Evolutionary conservation across 2,113 vertebrate genomes (phyloP).

Genomic region (Promerops cafer): DNA sequence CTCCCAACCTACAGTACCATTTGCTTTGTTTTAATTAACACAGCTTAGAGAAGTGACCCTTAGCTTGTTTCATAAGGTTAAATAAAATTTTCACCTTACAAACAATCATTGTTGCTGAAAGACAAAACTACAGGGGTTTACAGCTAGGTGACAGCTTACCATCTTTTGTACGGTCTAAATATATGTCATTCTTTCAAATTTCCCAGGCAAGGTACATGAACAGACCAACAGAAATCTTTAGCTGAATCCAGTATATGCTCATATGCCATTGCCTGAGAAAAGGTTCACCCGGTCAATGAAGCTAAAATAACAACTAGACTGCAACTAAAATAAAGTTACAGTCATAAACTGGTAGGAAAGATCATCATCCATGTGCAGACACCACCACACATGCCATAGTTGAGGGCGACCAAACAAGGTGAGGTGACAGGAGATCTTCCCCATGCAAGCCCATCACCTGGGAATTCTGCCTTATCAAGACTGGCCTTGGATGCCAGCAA

Average conservation of each 20-base stretch:
- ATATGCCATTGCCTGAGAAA: neutral
- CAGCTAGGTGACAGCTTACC: neutral
- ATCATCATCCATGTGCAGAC: neutral
- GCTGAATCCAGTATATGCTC: neutral
- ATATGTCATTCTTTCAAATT: neutral
- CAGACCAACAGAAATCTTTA: neutral
- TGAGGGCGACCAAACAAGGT: neutral
- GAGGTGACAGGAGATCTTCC: neutral
- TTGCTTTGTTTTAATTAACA: neutral
- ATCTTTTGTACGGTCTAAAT: neutral
- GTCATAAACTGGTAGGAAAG: neutral
- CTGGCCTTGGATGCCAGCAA: neutral
- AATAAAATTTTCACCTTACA: neutral
- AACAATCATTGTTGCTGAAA: neutral
- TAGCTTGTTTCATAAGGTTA: neutral
- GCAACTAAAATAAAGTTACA: neutral
- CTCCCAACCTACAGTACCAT: neutral
- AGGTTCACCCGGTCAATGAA: neutral
- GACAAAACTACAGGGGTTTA: neutral
- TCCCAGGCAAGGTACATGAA: neutral
- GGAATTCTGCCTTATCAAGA: neutral
- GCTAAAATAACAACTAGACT: neutral
- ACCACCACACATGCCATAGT: fast-evolving
- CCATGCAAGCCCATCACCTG: neutral
- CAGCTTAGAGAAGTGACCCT: neutral